phyloP scores from a whole-genome alignment of 1,140 invertebrate species.

The Phocides pigmalion region DNA sequence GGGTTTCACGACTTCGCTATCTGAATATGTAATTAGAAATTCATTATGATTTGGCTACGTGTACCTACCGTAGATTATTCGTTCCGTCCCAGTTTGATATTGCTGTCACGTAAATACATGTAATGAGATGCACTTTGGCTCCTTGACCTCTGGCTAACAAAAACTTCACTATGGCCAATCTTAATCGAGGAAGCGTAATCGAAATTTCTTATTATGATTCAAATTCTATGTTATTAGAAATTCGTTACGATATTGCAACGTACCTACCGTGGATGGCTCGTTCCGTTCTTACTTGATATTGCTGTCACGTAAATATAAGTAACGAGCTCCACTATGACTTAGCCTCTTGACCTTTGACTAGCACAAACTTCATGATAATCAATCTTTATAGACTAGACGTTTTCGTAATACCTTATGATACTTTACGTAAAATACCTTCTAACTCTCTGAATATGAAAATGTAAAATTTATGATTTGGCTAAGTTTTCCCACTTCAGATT shows the following conservation, averaged over 20 bases:
- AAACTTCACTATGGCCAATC: neutral
- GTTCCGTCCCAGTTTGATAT: slow-evolving; percentile 41
- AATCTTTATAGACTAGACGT: neutral
- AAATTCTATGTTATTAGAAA: slow-evolving; percentile 68
- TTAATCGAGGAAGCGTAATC: neutral
- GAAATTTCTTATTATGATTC: slow-evolving; percentile 10
- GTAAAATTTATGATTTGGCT: no score
- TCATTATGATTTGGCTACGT: slow-evolving; percentile 55
- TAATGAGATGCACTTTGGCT: slow-evolving; percentile 43
- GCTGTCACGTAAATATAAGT: slow-evolving; percentile 64
- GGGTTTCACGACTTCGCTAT: slow-evolving; percentile 1
- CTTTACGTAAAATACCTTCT: no score
- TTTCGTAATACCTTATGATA: no score
- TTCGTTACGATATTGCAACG: slow-evolving; percentile 54
- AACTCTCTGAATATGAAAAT: no score
- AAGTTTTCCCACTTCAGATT: no score
- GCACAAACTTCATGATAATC: neutral
- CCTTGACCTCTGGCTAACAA: slow-evolving; percentile 17
- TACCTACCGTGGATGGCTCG: slow-evolving; percentile 43
- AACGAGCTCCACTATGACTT: slow-evolving; percentile 40
- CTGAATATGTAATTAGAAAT: slow-evolving; percentile 67
- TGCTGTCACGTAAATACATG: slow-evolving; percentile 64
- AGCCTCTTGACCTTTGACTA: slow-evolving; percentile 17
- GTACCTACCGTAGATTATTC: slow-evolving; percentile 44
- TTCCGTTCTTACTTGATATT: slow-evolving; percentile 44